These are phyloP conservation scores for Oreohelix idahoensis DNA, from an alignment of 1,140 invertebrate genomes.

Conservation along the genomic window DNA sequence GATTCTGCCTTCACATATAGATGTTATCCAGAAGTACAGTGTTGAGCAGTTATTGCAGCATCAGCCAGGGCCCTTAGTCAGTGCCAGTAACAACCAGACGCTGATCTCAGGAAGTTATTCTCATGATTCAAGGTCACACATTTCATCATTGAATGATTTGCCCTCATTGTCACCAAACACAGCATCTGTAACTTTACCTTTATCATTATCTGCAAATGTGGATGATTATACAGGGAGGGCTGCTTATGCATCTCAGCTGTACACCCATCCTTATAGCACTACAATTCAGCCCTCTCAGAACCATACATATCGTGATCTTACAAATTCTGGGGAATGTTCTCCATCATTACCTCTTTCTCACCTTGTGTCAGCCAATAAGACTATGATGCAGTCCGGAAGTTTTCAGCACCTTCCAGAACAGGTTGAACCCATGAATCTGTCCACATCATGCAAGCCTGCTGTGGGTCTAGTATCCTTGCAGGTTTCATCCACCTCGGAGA, in stretches of 20 bases:
- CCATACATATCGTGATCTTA: not conserved
- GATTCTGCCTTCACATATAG: not conserved
- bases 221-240: not conserved
- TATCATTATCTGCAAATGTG: not conserved
- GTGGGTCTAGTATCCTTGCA: not conserved
- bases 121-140: not conserved
- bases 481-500: not conserved
- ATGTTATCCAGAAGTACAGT: conserved; percentile 11
- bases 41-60: conserved; percentile 21
- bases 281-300: not conserved
- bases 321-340: not conserved
- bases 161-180: not conserved
- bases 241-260: not conserved
- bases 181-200: not conserved
- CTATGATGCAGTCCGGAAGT: not conserved
- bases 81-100: not conserved
- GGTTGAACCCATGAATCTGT: conserved; percentile 38
- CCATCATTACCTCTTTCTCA: not conserved
- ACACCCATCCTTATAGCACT: not conserved
- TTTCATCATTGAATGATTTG: not conserved
- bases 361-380: not conserved
- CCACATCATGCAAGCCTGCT: conserved; percentile 24
- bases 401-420: conserved; percentile 38
- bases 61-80: not conserved
- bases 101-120: not conserved